Percentiles rank a stretch among this genome's conserved stretches.
Conservation (phyloP, 2,113 vertebrate genomes). For the Oplegnathus fasciatus region DNA sequence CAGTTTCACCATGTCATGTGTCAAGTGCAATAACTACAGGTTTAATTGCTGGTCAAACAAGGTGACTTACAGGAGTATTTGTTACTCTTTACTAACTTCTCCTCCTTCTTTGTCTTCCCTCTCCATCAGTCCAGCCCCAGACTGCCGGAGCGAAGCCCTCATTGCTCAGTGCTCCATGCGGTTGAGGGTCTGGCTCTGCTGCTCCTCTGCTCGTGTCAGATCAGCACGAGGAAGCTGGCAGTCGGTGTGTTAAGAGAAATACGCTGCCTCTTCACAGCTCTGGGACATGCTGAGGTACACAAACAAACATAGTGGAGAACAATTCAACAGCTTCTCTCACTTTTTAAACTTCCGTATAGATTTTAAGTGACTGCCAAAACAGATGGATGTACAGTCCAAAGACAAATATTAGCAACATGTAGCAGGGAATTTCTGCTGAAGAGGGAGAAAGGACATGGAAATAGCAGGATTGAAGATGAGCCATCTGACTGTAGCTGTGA, state of each 20-base stretch:
- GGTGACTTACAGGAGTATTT: not conserved
- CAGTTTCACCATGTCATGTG: not conserved
- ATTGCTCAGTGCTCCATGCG: constrained; percentile 93
- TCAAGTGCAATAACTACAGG: not conserved
- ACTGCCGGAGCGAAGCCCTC: constrained; percentile 88
- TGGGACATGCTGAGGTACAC: constrained; percentile 95
- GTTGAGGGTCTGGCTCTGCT: constrained; percentile 96
- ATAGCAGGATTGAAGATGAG: not conserved
- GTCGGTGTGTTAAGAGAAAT: constrained; percentile 96
- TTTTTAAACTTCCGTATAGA: not conserved
- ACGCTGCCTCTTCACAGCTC: constrained; percentile 91
- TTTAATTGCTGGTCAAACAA: constrained; percentile 5
- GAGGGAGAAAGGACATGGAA: not conserved
- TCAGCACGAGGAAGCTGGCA: constrained; percentile 95
- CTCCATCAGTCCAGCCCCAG: constrained; percentile 88
- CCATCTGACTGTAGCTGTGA: constrained; percentile 25
- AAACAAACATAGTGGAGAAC: not conserved
- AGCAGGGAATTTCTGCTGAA: not conserved
- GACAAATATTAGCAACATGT: not conserved
- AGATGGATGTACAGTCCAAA: not conserved
- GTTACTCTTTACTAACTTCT: not conserved
- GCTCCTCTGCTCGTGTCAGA: constrained; percentile 96
- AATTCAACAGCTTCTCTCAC: not conserved
- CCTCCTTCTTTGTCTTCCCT: constrained; percentile 44
- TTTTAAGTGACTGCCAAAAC: not conserved